A percentile compares a stretch with the other conserved stretches of the same genome.
Evolutionary conservation across 2,797 vertebrate species (phyloP).

Genomic region (Harpagifer antarcticus): DNA sequence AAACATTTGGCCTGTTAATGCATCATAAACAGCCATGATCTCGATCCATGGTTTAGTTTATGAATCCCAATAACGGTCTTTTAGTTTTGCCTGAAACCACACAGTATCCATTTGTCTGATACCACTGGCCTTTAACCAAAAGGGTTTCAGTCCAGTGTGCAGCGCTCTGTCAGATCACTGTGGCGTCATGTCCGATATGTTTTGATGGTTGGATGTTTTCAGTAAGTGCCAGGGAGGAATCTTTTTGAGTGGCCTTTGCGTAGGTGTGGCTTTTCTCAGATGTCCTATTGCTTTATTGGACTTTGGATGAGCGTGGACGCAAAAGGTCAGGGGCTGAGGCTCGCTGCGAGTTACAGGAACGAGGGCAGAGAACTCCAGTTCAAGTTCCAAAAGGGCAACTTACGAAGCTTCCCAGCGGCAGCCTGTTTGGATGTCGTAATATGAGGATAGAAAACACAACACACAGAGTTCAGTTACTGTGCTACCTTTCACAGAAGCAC

Average conservation of each 20-base stretch:
- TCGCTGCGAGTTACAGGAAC: conserved; percentile 61
- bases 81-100: conserved; percentile 7
- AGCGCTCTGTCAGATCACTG: conserved; percentile 51
- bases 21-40: neutral
- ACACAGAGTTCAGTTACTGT: conserved; percentile 24
- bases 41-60: conserved; percentile 13
- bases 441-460: conserved; percentile 13
- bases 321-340: conserved; percentile 76
- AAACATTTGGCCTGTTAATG: conserved; percentile 17
- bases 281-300: conserved; percentile 75
- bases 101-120: neutral
- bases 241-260: conserved; percentile 48
- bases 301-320: conserved; percentile 67
- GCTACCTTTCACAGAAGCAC: conserved; percentile 26
- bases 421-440: conserved; percentile 50
- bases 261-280: conserved; percentile 64
- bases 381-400: conserved; percentile 63
- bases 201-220: conserved; percentile 40
- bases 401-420: conserved; percentile 35
- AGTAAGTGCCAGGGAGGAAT: conserved; percentile 10
- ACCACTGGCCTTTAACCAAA: neutral
- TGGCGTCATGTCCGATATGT: conserved; percentile 48
- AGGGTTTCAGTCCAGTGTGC: neutral
- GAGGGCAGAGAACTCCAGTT: conserved; percentile 66
- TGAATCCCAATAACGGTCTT: neutral